Conservation (phyloP, 2,113 vertebrate genomes). For the Nibea coibor region DNA sequence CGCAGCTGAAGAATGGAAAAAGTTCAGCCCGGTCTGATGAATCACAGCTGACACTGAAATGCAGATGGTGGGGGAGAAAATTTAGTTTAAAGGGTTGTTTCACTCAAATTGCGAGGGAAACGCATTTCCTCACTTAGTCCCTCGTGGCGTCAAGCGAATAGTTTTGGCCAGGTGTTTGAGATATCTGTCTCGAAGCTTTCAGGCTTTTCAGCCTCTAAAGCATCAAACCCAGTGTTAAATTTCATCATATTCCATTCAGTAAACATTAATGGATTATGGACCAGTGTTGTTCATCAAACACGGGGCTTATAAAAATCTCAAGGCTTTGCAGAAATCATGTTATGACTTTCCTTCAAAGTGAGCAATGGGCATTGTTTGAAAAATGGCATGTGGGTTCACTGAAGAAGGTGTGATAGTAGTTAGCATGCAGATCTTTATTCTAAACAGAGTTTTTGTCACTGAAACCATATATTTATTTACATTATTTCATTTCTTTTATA, state of each 20-base stretch:
- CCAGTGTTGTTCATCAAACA: background rate
- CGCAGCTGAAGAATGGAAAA: background rate
- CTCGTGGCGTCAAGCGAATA: background rate
- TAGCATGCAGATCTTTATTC: too few relatives aligned
- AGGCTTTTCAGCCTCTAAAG: background rate
- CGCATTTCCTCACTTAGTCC: background rate
- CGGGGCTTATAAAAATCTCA: background rate
- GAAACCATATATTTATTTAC: too few relatives aligned
- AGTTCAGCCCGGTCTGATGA: background rate
- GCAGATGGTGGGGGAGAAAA: background rate
- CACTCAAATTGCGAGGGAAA: background rate
- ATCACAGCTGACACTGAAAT: background rate
- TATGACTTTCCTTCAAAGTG: background rate
- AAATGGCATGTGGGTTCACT: background rate
- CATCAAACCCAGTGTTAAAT: background rate
- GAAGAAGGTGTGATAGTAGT: background rate
- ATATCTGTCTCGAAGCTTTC: background rate
- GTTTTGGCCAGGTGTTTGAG: constrained; percentile 2
- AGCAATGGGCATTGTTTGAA: background rate
- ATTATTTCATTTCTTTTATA: too few relatives aligned
- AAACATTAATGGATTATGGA: background rate
- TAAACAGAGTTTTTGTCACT: too few relatives aligned
- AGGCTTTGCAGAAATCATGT: background rate
- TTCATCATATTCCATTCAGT: background rate
- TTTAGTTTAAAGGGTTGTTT: background rate